Evolutionary conservation across 2,113 vertebrate genomes (phyloP).

Genomic region (Lates calcarifer): DNA sequence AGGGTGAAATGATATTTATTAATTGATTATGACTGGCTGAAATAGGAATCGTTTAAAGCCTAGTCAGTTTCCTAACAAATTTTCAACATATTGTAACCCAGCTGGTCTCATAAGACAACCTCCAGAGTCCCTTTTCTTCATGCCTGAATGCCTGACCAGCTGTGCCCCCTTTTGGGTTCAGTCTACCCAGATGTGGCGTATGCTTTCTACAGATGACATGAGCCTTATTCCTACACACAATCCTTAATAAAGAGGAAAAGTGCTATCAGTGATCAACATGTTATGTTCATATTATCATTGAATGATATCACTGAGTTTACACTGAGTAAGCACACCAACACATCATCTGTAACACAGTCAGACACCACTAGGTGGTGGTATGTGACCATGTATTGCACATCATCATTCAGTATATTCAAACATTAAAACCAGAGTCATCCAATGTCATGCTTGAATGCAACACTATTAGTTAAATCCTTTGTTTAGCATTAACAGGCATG

Average conservation of each 20-base stretch:
- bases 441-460: constrained; percentile 57
- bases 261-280: not conserved
- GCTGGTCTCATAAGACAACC: constrained; percentile 59
- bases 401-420: not conserved
- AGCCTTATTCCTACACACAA: not conserved
- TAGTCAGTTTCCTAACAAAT: constrained; percentile 37
- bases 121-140: constrained; percentile 34
- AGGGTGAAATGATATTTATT: constrained; percentile 5
- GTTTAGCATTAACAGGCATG: constrained; percentile 52
- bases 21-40: constrained; percentile 29
- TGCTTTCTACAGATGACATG: constrained; percentile 35
- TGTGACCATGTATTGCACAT: constrained; percentile 11
- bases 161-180: constrained; percentile 52
- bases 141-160: constrained; percentile 59
- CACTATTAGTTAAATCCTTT: constrained; percentile 62
- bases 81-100: constrained; percentile 55
- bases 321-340: not conserved
- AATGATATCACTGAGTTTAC: not conserved
- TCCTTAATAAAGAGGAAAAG: not conserved
- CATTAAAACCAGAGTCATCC: constrained; percentile 31
- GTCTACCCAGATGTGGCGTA: constrained; percentile 47
- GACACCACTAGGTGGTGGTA: constrained; percentile 61
- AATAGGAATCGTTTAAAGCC: constrained; percentile 29
- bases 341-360: not conserved
- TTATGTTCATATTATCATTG: not conserved